A percentile compares a stretch with the other conserved stretches of the same genome.
Evolutionary conservation across 1,140 invertebrate genomes (phyloP).

Genomic region (Pissodes strobi): DNA sequence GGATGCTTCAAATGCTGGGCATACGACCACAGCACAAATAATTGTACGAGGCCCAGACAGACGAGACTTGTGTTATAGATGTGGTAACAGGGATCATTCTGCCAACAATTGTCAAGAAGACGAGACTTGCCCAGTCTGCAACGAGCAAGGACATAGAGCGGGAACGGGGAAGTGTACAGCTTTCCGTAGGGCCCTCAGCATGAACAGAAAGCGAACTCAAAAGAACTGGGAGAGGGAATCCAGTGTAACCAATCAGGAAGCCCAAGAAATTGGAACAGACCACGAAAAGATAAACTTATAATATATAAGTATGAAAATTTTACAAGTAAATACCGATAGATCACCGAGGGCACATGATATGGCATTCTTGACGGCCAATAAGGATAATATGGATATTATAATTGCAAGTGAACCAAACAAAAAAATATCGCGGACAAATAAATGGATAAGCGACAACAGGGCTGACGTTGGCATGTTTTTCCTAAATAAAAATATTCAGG

Average conservation of each 20-base stretch:
- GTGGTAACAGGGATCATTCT: slow-evolving; percentile 8
- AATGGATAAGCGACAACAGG: background rate
- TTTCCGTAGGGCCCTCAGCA: background rate
- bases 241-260: no score
- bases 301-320: no score
- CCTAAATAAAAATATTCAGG: background rate
- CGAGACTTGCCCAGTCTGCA: background rate
- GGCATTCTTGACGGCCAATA: background rate
- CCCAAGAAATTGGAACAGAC: background rate
- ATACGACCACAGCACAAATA: slow-evolving; percentile 2
- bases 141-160: background rate
- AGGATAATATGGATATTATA: background rate
- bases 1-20: slow-evolving; percentile 20
- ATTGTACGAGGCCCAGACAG: slow-evolving; percentile 26
- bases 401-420: background rate
- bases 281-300: background rate
- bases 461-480: background rate
- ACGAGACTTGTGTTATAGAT: slow-evolving; percentile 15
- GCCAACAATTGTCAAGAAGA: background rate
- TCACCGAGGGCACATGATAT: background rate
- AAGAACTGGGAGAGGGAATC: no score
- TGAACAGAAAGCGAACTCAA: background rate
- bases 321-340: no score
- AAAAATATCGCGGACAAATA: background rate
- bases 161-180: background rate